Percentiles rank a stretch among this genome's conserved stretches.
These are phyloP conservation scores for Caenorhabditis remanei DNA, from an alignment of 1,140 invertebrate species.

Conservation along the genomic window DNA sequence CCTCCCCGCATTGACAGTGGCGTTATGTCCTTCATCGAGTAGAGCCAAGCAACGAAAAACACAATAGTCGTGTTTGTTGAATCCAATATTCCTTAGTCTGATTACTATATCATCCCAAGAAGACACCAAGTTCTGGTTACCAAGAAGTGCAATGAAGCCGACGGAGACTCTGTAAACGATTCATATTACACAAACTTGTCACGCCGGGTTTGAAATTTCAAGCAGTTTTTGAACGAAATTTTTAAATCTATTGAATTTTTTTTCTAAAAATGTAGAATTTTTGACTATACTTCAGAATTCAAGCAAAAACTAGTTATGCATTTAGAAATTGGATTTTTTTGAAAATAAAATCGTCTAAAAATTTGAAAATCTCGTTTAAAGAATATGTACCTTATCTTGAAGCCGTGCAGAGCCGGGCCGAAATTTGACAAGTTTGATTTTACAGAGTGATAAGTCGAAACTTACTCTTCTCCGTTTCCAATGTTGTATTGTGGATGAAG, in stretches of 20 bases:
- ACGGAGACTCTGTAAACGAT: slow-evolving; percentile 15
- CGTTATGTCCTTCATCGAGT: background rate
- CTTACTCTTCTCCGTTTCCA: slow-evolving; percentile 15
- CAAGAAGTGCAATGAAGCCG: slow-evolving; percentile 29
- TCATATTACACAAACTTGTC: too few species aligned
- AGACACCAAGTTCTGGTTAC: background rate
- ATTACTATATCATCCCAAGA: background rate
- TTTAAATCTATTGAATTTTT: too few species aligned
- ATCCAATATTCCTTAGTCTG: slow-evolving; percentile 11
- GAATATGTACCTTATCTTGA: too few species aligned
- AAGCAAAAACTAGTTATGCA: too few species aligned
- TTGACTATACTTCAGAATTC: too few species aligned
- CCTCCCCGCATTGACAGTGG: background rate
- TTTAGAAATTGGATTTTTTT: too few species aligned
- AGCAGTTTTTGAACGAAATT: background rate
- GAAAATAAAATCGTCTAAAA: too few species aligned
- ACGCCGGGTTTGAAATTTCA: too few species aligned
- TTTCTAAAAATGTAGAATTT: too few species aligned
- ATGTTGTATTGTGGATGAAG: background rate
- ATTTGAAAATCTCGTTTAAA: too few species aligned
- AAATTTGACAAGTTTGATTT: too few species aligned
- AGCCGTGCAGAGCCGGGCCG: too few species aligned
- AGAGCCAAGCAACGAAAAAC: slow-evolving; percentile 28
- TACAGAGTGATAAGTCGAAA: background rate
- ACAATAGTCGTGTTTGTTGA: slow-evolving; percentile 37